These are phyloP conservation scores for Habroteleia sp. DNA, from an alignment of 2,888 invertebrate genomes.

Conservation along the genomic window DNA sequence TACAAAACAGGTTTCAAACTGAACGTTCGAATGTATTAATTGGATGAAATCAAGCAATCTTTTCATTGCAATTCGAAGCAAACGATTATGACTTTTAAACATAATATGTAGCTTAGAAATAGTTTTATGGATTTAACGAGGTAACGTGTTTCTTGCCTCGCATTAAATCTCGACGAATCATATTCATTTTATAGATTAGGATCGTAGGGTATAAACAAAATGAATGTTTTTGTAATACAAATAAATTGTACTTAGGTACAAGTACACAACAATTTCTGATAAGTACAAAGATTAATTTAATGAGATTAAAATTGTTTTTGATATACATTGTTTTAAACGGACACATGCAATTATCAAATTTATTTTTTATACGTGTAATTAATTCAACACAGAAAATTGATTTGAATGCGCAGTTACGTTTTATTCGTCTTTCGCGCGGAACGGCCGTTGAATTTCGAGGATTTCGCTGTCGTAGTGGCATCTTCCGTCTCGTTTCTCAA, in stretches of 20 bases:
- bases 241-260: slow-evolving; percentile 54
- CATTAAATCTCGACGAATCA: slow-evolving; percentile 17
- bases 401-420: not conserved
- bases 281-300: slow-evolving; percentile 64
- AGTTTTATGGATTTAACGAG: slow-evolving; percentile 59
- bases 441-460: no score
- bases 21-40: no score
- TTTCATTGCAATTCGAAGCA: slow-evolving; percentile 25
- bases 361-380: slow-evolving; percentile 15
- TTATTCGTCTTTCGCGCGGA: slow-evolving; percentile 5
- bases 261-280: slow-evolving; percentile 64
- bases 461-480: no score
- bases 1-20: not conserved
- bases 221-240: slow-evolving; percentile 50
- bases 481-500: no score
- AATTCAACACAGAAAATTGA: slow-evolving; percentile 18
- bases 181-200: slow-evolving; percentile 49
- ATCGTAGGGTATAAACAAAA: slow-evolving; percentile 26
- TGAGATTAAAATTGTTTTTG: slow-evolving; percentile 58
- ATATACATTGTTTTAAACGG: not conserved
- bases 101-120: slow-evolving; percentile 31
- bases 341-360: slow-evolving; percentile 1
- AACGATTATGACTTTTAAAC: slow-evolving; percentile 44
- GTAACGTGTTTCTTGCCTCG: slow-evolving; percentile 31
- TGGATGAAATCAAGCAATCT: not conserved